phyloP scores from a whole-genome alignment of 2,113 vertebrate genomes.

The Cavia aperea region DNA sequence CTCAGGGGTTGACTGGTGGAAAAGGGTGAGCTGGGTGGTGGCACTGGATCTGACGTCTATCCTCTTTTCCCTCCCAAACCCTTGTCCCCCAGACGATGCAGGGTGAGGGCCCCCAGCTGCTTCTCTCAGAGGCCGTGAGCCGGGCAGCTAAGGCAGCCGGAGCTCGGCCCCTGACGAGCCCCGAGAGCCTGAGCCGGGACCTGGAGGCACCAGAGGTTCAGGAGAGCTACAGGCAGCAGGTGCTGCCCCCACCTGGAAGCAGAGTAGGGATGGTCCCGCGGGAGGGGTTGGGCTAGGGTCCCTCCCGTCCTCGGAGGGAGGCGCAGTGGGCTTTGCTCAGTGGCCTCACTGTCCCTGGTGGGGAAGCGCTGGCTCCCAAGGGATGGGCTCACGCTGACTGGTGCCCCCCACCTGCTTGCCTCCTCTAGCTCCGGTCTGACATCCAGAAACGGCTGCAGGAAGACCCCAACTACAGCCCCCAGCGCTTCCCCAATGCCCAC shows the following conservation, averaged over 20 bases:
- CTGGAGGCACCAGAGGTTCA: constrained; percentile 83
- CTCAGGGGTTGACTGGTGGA: constrained; percentile 26
- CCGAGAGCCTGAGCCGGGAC: constrained; percentile 82
- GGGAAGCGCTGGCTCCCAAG: constrained; percentile 12
- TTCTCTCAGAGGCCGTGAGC: constrained; percentile 88
- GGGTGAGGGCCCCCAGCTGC: constrained; percentile 83
- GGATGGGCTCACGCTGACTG: background rate
- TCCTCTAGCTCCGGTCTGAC: constrained; percentile 83
- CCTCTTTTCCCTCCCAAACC: constrained; percentile 54
- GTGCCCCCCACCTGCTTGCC: background rate
- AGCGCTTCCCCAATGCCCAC: constrained; percentile 87
- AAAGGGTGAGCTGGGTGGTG: constrained; percentile 57
- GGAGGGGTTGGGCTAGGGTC: constrained; percentile 58
- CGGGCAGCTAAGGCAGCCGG: constrained; percentile 85
- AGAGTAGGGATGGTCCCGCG: constrained; percentile 66
- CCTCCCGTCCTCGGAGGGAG: constrained; percentile 20
- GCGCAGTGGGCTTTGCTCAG: background rate
- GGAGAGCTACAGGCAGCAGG: constrained; percentile 88
- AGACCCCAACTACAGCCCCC: constrained; percentile 83
- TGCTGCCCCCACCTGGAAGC: constrained; percentile 66
- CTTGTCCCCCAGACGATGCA: constrained; percentile 81
- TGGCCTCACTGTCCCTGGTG: background rate
- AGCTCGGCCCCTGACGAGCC: constrained; percentile 81
- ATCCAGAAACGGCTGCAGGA: constrained; percentile 87
- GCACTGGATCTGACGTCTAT: constrained; percentile 46